Percentiles rank a stretch among this genome's conserved stretches.
These are phyloP conservation scores for Propithecus perrieri DNA, from an alignment of 2,797 vertebrate species.

Conservation along the genomic window DNA sequence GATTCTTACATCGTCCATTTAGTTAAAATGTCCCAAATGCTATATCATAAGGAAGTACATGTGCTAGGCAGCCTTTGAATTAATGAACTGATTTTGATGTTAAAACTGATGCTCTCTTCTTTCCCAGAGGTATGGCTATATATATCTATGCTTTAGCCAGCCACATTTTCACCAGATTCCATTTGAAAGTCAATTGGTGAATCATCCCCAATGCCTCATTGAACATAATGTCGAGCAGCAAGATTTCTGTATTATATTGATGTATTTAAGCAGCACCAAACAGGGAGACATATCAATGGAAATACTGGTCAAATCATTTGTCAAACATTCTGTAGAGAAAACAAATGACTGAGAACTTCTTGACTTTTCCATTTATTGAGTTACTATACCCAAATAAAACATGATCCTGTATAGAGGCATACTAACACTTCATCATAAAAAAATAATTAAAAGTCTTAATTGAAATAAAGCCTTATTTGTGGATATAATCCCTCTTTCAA, in stretches of 20 bases:
- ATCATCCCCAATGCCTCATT: conserved; percentile 7
- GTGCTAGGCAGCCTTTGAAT: conserved; percentile 15
- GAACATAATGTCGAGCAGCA: conserved; percentile 25
- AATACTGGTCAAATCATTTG: conserved; percentile 20
- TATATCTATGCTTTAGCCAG: background rate
- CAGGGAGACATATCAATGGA: background rate
- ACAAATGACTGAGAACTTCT: background rate
- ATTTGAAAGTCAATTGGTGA: conserved; percentile 42
- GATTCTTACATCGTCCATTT: background rate
- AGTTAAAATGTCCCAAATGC: background rate
- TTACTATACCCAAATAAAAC: background rate
- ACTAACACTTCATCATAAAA: background rate
- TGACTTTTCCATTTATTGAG: background rate
- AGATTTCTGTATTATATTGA: conserved; percentile 32
- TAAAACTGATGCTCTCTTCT: background rate
- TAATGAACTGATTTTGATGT: conserved; percentile 41
- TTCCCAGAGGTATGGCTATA: background rate
- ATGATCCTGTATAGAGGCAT: background rate
- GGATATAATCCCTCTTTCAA: background rate
- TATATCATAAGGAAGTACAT: background rate
- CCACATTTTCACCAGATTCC: conserved; percentile 14
- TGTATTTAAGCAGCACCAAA: conserved; percentile 26
- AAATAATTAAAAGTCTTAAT: conserved; percentile 2
- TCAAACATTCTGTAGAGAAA: background rate
- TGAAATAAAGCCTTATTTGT: background rate